Base-by-base conservation (phyloP, 2,888 invertebrate species). In the Gonocerus acuteangulatus region DNA sequence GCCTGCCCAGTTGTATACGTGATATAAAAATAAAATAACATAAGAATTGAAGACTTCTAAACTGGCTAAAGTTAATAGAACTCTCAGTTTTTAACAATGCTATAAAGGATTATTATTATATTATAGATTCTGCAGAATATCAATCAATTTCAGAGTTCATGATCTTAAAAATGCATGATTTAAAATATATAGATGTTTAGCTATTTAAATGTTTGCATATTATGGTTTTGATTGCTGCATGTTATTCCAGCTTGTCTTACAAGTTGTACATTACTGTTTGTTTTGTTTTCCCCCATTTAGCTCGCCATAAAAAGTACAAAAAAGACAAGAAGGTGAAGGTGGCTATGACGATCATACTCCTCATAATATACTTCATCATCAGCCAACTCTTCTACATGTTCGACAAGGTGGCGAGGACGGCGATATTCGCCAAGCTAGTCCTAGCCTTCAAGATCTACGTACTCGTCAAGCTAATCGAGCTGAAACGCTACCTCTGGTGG, bases 401-500 rank as follows among this genome's bases (percentile, higher is more conserved):
- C 61, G 66, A 66, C 63, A 63, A 66, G 44, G 58, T 66, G 45
- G 66, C 62, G 15, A 45, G 66, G 49, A 66, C 66, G 42, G 60
- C 59, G 23, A 64, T 66, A 13, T 66, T 66, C 62, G 66, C 66
- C 39, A 63, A 63, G 49, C 56, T 66, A 44, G 60, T 63, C 32
- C 39, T 66, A 19, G 62, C 62, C 27, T 60, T 64, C 60, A 66
- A 66, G 62, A 57, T 64, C 61, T 66, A 61, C 64, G 60, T 66
- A 7, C 56, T 66, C 32, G 63, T 66, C 19, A 66, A 66, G 52
- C 44, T 64, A 21, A 54, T 66, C 51, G 66, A 66, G 48, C 60
- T 66, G 56, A 66, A 66, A 54, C 64, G 66, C 27, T 66, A 66
- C 48, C 52, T 66, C 54, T 66, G 66, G 66, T 64, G 62, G 62